A percentile compares a stretch with the other conserved stretches of the same genome.
Conservation (phyloP, 2,888 invertebrate species). For the Thymelicus sylvestris region DNA sequence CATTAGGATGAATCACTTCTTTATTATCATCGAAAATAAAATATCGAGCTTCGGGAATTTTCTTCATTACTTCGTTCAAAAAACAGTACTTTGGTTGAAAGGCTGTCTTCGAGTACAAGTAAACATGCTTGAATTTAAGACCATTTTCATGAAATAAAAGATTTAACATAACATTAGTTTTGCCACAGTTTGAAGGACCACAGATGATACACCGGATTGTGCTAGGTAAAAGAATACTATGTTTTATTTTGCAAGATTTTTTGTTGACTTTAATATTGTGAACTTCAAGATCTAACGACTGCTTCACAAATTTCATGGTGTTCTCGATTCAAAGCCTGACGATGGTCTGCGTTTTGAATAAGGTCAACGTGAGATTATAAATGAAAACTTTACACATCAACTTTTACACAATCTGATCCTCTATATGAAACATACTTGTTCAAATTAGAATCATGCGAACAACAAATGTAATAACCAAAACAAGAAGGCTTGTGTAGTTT, state of each 20-base stretch:
- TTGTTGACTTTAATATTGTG: neutral
- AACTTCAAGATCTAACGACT: slow-evolving; percentile 4
- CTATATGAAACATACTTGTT: slow-evolving; percentile 41
- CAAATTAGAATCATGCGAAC: slow-evolving; percentile 38
- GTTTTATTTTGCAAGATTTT: neutral
- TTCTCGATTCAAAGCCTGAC: neutral
- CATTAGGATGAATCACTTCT: slow-evolving; percentile 18
- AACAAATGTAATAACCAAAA: slow-evolving; percentile 44
- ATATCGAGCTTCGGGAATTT: neutral
- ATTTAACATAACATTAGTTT: too few relatives aligned
- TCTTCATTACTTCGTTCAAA: neutral
- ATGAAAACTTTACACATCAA: too few relatives aligned
- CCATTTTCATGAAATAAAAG: too few relatives aligned
- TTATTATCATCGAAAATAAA: slow-evolving; percentile 5
- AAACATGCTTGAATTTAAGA: too few relatives aligned
- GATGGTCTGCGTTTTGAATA: too few relatives aligned
- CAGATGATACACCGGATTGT: neutral
- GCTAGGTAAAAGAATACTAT: neutral
- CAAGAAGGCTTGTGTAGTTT: slow-evolving; percentile 40
- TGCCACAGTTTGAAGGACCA: neutral
- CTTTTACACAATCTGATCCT: slow-evolving; percentile 34
- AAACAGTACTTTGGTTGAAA: too few relatives aligned
- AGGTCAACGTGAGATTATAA: too few relatives aligned
- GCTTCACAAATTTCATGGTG: neutral
- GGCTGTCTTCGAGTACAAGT: too few relatives aligned